These are phyloP conservation scores for Erebia aethiops DNA, from an alignment of 2,888 invertebrate species.

Conservation along the genomic window DNA sequence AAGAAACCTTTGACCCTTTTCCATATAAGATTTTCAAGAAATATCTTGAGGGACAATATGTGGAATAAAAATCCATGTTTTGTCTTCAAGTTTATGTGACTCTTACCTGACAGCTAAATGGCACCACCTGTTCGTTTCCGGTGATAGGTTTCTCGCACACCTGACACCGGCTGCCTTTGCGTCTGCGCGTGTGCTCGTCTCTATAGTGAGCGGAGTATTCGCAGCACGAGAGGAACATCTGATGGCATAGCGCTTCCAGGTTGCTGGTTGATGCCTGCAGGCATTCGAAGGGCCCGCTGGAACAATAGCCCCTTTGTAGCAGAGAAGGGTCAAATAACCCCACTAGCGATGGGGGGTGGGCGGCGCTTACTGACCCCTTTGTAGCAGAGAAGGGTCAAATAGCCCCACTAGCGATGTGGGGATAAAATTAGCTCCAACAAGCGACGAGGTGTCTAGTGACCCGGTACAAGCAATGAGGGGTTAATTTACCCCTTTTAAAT, in stretches of 20 bases:
- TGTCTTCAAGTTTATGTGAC: no score
- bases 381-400: no score
- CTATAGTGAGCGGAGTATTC: conserved; percentile 69
- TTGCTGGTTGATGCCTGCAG: conserved; percentile 61
- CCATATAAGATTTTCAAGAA: no score
- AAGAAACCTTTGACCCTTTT: no score
- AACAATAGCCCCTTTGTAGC: background rate
- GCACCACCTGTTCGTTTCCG: conserved; percentile 40
- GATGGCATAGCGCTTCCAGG: conserved; percentile 65
- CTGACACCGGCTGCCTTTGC: conserved; percentile 68
- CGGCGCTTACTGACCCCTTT: background rate
- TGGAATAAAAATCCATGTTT: no score
- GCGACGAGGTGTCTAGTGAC: no score
- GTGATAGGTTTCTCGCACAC: conserved; percentile 71
- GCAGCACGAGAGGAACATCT: conserved; percentile 79
- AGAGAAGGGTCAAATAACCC: no score
- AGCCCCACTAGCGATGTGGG: background rate
- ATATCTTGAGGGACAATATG: no score
- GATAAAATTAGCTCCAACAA: no score
- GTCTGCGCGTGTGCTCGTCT: conserved; percentile 66
- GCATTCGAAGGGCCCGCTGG: conserved; percentile 76
- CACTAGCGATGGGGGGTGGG: no score
- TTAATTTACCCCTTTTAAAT: no score
- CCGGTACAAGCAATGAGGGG: no score
- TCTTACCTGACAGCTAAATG: conserved; percentile 59